Evolutionary conservation across 2,113 vertebrate genomes (phyloP), one percentile per base, ranked within the genome.

Genomic region (Paracanthobrama guichenoti): DNA sequence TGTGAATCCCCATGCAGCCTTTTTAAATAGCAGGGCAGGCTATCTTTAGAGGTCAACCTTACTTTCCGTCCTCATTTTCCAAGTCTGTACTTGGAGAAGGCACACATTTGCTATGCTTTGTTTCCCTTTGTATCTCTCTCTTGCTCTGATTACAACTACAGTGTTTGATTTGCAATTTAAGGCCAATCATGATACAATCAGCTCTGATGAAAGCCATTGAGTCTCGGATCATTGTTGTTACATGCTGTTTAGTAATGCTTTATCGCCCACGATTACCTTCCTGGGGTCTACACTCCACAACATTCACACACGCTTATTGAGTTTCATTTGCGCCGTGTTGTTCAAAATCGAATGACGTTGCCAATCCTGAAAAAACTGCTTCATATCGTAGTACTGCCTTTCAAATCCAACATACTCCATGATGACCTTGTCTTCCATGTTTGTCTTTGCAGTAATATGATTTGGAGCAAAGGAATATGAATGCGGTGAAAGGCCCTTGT

Each of bases 181-280:
- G 72, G 46, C 69, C 83, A 88, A 88, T 89, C 88, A 87, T 79
- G 83, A 86, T 86, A 83, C 87, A 89, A 87, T 90, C 83, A 88
- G 76, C 81, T 85, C 80, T 79, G 77, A 85, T 87, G 85, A 85
- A 86, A 86, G 85, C 76, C 85, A 82, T 74, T 9, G 83, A 81
- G 87, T 81, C 76, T 83, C 39, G 83, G 85, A 87, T 84, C 85
- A 72, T 74, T 86, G 83, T 83, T 87, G 86, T 87, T 84, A 79
- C 75, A 76, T 78, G 57, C 80, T 83, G 75, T 88, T 85, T 87
- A 83, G 86, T 53, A 81, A 78, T 80, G 75, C 82, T 84, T 78
- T 88, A 81, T 84, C 85, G 16, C 80, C 39, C 39, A 78, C 48
- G n/a, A 77, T 88, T 86, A 69, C 59, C 71, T 62, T 83, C 84